Base-by-base conservation (phyloP, 2,888 invertebrate species). In the Zaprionus lineosus region DNA sequence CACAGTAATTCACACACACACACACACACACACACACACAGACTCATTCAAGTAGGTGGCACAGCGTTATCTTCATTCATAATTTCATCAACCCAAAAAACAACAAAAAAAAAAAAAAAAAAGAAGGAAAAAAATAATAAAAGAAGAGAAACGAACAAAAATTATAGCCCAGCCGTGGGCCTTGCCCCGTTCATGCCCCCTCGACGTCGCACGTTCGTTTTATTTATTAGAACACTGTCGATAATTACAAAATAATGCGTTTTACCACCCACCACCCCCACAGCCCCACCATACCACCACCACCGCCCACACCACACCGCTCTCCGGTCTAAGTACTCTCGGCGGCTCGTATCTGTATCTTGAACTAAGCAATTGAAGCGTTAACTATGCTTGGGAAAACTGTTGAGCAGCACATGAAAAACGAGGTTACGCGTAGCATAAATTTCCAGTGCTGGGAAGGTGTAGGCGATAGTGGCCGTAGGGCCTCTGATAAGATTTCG, bases 171-270 rank as follows among this genome's bases (percentile, higher is more conserved):
- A 55, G 59, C 53, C 43, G 47, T 8, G 71, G 67, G 75, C 72
- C 74, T 69, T 78, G 69, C 57, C 37, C 26, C n/a, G n/a, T n/a
- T n/a, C n/a, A n/a, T n/a, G n/a, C n/a, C n/a, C n/a, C n/a, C n/a
- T n/a, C n/a, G n/a, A 21, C 40, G 62, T 47, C 36, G 62, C 53
- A 63, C 47, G 67, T 74, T 67, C 71, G 71, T 60, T 69, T 77
- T 79, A 86, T 86, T 84, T 86, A 86, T 86, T 84, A 86, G 86
- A 84, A 84, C 78, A 84, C 74, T 76, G 75, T 84, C 86, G 85
- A 86, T 87, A 87, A 86, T 86, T 87, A 86, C 82, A 75, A 86
- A 87, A 87, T 86, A 86, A 86, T 86, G 85, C 70, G 79, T 87
- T 84, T 71, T 65, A 59, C 76, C 65, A 28, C 33, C 18, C 34